Percentiles rank a stretch among this genome's conserved stretches.
Conservation (phyloP, 2,797 vertebrate genomes). For the Anabacerthia variegaticeps region DNA sequence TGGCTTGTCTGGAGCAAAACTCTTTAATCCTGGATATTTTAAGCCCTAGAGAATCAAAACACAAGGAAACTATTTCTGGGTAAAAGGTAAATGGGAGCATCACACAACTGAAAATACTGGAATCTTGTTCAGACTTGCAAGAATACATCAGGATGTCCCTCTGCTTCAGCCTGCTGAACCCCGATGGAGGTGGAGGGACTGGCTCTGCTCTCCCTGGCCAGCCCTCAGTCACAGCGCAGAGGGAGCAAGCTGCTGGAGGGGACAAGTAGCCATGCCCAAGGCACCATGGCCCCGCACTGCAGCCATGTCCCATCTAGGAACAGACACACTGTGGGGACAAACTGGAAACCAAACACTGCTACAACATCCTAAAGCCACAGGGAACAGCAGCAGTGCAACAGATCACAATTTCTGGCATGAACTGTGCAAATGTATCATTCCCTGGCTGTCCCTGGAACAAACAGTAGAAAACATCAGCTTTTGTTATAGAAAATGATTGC, state of each 20-base stretch:
- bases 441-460: not conserved
- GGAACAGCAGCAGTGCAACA: not conserved
- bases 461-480: not conserved
- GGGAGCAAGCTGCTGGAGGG: not conserved
- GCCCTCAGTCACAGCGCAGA: not conserved
- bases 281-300: not conserved
- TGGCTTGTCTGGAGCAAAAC: constrained; percentile 66
- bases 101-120: not conserved
- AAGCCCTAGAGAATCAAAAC: constrained; percentile 79
- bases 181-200: not conserved
- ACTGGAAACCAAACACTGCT: not conserved
- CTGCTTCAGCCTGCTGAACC: not conserved
- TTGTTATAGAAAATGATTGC: not conserved
- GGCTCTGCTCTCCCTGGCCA: not conserved
- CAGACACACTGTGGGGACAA: not conserved
- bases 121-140: accelerated
- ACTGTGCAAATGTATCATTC: not conserved
- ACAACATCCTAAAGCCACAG: accelerated
- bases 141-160: not conserved
- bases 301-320: not conserved
- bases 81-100: not conserved
- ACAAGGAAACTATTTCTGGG: not conserved
- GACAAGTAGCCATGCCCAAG: not conserved
- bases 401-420: not conserved
- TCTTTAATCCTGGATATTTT: constrained; percentile 77